Evolutionary conservation across 2,888 invertebrate species (phyloP).

Genomic region (Cataglyphis rosenhaueri): DNA sequence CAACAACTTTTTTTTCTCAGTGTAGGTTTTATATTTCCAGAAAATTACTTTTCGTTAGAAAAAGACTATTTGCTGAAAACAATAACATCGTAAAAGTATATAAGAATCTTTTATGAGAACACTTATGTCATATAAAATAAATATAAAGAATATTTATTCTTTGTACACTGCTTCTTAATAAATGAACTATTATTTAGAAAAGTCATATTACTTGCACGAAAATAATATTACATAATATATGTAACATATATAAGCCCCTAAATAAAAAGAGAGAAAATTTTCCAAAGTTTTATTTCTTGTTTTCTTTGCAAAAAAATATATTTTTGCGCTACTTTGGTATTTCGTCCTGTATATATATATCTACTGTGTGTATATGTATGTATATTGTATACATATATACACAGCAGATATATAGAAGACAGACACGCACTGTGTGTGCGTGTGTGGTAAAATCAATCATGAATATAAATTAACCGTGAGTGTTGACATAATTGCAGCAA

Average conservation of each 20-base stretch:
- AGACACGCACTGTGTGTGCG: no score
- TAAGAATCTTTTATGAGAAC: constrained; percentile 7
- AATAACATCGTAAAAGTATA: neutral
- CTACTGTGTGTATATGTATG: no score
- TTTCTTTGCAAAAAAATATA: neutral
- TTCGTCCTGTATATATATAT: neutral
- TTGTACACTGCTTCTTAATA: neutral
- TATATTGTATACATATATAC: neutral
- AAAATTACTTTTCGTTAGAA: constrained; percentile 3
- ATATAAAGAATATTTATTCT: neutral
- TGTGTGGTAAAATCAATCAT: neutral
- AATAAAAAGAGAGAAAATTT: neutral
- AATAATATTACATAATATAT: neutral
- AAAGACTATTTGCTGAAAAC: neutral
- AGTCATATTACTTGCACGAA: neutral
- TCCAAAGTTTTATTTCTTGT: neutral
- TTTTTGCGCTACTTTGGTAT: neutral
- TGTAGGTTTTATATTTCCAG: neutral
- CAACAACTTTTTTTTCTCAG: no score
- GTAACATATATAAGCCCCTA: neutral
- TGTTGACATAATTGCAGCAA: neutral
- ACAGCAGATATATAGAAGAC: no score
- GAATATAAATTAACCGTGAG: neutral
- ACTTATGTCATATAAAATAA: neutral
- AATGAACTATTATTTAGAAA: neutral